Evolutionary conservation across 1,140 invertebrate genomes (phyloP), one percentile per base, ranked within the genome.

Genomic region (Drosophila nannoptera): DNA sequence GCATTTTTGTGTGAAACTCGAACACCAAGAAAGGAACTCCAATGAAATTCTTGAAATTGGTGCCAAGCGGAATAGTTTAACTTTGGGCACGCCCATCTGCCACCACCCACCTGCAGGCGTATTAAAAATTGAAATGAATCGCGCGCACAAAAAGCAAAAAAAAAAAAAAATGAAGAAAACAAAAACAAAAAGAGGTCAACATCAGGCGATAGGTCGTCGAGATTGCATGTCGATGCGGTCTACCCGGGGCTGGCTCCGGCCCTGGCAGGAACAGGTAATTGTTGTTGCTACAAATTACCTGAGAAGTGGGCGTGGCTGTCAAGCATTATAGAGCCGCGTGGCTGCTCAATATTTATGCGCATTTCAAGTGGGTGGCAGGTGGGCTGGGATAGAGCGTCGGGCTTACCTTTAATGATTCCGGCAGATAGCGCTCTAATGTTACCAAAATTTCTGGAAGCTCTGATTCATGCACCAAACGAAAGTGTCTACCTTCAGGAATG

Each of bases 381-480:
- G 40, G 40, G 12, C 6, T 14, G 7, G 40, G n/a, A 3, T 38
- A 38, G 8, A 38, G 33, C 16, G 16, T 38, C 4, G 4, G 14
- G 3, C 80, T 66, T 78, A 83, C 95, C 93, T 96, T 96, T 73
- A 96, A 91, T 80, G 95, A 95, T 90, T 95, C 93, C 77, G 95
- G 95, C 90, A 95, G 92, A 92, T 93, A 94, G 90, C 92, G 91
- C 82, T 92, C 92, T 80, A 96, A 92, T 88, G 93, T 92, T 88
- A 95, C 93, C 90, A 95, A 92, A 82, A 95, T 93, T 89, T 92
- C 92, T 87, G 94, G 93, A 90, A 95, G 92, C 91, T 95, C 94
- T 87, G 94, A 93, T 92, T 95, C 93, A 90, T 92, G 91, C 84
- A 95, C 92, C 91, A 95, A 93, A 93, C 94, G 94, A 92, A 96